These are phyloP conservation scores for Zaprionus bogoriensis DNA, from an alignment of 2,888 invertebrate species.

Conservation along the genomic window DNA sequence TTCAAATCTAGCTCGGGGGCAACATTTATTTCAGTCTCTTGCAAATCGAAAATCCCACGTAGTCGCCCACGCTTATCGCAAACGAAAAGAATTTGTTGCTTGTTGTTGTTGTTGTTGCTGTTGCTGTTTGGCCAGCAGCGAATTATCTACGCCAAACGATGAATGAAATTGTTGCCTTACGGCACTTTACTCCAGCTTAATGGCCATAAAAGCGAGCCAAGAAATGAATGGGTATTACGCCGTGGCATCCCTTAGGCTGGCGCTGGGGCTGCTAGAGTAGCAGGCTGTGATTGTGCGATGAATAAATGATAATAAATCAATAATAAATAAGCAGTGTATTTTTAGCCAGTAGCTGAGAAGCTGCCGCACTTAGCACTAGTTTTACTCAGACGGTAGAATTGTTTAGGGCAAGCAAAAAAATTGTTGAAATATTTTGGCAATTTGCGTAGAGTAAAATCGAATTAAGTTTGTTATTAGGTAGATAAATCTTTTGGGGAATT, in stretches of 20 bases:
- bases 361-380: neutral
- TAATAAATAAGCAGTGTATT: conserved; percentile 8
- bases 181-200: conserved; percentile 5
- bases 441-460: neutral
- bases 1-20: neutral
- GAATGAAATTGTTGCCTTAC: conserved; percentile 31
- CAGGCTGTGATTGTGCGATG: conserved; percentile 1
- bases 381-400: too few species aligned
- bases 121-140: neutral
- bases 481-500: too few species aligned
- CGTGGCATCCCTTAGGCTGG: neutral
- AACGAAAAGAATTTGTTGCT: too few species aligned
- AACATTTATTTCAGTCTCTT: conserved; percentile 48
- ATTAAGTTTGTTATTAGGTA: neutral
- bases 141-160: conserved; percentile 47
- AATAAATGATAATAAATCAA: conserved; percentile 33
- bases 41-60: conserved; percentile 27
- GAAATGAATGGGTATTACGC: neutral
- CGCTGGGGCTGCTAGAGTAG: neutral
- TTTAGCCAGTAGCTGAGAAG: neutral
- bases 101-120: conserved; percentile 27
- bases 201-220: conserved; percentile 19
- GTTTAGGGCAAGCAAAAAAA: neutral
- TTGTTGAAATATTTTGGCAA: neutral
- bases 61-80: conserved; percentile 47